Evolutionary conservation across 1,140 invertebrate genomes (phyloP).

Genomic region (Sycophila sp.): DNA sequence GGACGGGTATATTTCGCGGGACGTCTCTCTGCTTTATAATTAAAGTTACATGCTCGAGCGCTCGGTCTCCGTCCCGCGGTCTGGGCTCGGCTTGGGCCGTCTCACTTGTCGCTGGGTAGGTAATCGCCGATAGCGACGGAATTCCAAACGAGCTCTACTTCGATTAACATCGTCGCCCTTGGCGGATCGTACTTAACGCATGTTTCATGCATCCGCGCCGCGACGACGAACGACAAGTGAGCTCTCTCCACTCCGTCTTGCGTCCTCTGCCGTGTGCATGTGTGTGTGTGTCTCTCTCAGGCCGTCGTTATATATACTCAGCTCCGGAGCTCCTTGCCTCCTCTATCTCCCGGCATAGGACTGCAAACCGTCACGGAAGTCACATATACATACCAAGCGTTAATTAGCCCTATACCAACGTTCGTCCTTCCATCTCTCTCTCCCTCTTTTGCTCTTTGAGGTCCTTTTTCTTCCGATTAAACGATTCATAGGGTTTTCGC

Average conservation of each 20-base stretch:
- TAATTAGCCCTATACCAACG: conserved; percentile 25
- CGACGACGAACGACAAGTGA: conserved; percentile 2
- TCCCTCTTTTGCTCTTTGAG: neutral
- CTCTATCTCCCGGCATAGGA: neutral
- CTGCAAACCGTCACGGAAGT: conserved; percentile 10
- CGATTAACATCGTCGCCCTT: conserved; percentile 40
- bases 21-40: conserved; percentile 20
- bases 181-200: conserved; percentile 36
- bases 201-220: conserved; percentile 35
- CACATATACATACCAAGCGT: conserved; percentile 28
- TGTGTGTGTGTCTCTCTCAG: neutral
- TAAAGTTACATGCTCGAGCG: conserved; percentile 19
- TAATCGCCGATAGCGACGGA: conserved; percentile 30
- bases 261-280: too few species aligned
- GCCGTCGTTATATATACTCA: neutral
- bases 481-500: conserved; percentile 17
- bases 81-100: too few species aligned
- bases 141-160: conserved; percentile 38
- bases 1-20: neutral
- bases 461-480: conserved; percentile 8
- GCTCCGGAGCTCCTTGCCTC: too few species aligned
- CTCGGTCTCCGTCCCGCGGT: neutral
- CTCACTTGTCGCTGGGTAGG: neutral
- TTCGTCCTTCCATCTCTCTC: conserved; percentile 12
- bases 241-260: too few species aligned